Percentiles rank a stretch among this genome's conserved stretches.
phyloP scores from a whole-genome alignment of 2,888 invertebrate genomes.

The Melinaea marsaeus region DNA sequence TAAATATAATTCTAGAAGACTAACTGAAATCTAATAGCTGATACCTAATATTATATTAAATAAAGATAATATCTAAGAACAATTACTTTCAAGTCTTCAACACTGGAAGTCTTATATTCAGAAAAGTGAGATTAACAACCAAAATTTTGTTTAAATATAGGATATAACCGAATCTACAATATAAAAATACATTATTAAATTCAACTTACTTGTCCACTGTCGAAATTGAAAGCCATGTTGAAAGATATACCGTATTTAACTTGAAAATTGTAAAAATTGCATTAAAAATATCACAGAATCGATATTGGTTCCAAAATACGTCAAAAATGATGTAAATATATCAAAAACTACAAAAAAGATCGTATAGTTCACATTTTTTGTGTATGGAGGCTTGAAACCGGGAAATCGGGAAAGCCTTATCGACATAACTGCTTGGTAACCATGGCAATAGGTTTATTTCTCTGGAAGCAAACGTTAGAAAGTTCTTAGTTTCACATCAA shows the following conservation, averaged over 20 bases:
- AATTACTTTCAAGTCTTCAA: too few species aligned
- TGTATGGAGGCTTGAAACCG: slow-evolving; percentile 35
- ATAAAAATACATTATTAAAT: neutral
- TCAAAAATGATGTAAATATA: slow-evolving; percentile 33
- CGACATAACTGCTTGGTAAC: slow-evolving; percentile 64
- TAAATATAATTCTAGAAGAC: too few species aligned
- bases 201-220: slow-evolving; percentile 66
- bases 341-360: slow-evolving; percentile 40
- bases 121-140: too few species aligned
- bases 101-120: too few species aligned
- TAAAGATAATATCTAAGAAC: too few species aligned
- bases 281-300: slow-evolving; percentile 47
- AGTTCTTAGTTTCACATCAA: neutral
- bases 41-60: neutral
- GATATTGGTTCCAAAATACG: slow-evolving; percentile 34
- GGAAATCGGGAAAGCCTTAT: slow-evolving; percentile 58
- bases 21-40: neutral
- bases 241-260: slow-evolving; percentile 28
- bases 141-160: too few species aligned
- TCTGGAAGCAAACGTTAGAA: slow-evolving; percentile 9
- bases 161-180: neutral
- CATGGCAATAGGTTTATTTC: slow-evolving; percentile 43
- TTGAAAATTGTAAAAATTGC: slow-evolving; percentile 36
- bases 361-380: slow-evolving; percentile 35
- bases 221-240: slow-evolving; percentile 67